These are phyloP conservation scores for Paradoxurus hermaphroditus DNA, from an alignment of 2,113 vertebrate species.

Conservation along the genomic window DNA sequence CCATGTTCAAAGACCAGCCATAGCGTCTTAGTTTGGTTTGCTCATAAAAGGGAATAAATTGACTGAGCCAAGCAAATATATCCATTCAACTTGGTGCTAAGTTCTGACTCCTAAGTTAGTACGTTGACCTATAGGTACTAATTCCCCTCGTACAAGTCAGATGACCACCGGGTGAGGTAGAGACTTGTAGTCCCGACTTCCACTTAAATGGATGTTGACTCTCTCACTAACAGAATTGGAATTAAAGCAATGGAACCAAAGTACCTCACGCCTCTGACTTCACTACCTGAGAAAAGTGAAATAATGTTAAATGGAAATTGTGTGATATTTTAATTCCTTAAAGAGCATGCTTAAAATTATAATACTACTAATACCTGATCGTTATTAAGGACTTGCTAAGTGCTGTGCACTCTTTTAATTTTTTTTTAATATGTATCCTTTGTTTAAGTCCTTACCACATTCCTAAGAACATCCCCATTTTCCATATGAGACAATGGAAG, in stretches of 20 bases:
- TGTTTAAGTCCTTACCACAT: neutral
- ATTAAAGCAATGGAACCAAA: neutral
- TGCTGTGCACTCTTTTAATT: neutral
- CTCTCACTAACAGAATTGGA: neutral
- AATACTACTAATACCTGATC: neutral
- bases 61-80: neutral
- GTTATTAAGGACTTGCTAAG: neutral
- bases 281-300: neutral
- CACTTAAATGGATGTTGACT: neutral
- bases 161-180: neutral
- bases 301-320: neutral
- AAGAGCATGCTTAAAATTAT: neutral
- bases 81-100: neutral
- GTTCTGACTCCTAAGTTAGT: neutral
- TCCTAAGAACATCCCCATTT: neutral
- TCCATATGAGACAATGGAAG: neutral
- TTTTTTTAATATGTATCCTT: neutral
- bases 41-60: neutral
- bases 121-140: neutral
- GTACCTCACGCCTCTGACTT: neutral
- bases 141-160: neutral
- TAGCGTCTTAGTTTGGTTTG: neutral
- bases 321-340: constrained; percentile 19
- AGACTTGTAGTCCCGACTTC: neutral
- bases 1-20: neutral